Evolutionary conservation across 2,797 vertebrate genomes (phyloP).

Genomic region (Sebastes wilsoni): DNA sequence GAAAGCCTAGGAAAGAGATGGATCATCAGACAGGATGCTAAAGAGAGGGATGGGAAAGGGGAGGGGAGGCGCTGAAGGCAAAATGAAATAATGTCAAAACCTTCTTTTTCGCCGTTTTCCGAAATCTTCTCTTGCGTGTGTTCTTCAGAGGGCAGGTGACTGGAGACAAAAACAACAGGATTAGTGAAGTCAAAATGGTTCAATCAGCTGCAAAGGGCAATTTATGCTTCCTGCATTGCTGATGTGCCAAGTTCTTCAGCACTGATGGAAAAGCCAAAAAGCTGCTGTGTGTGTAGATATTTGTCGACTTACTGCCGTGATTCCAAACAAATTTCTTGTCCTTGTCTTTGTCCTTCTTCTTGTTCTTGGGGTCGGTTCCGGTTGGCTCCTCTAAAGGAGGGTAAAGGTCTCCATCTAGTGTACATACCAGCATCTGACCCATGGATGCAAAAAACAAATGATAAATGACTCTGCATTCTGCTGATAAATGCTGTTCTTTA

Average conservation of each 20-base stretch:
- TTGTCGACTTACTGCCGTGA: slow-evolving; percentile 89
- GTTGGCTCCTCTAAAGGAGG: slow-evolving; percentile 95
- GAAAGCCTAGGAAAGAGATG: slow-evolving; percentile 42
- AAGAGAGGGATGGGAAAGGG: slow-evolving; percentile 31
- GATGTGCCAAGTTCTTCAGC: slow-evolving; percentile 12
- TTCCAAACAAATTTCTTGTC: slow-evolving; percentile 99
- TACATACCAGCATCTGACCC: slow-evolving; percentile 95
- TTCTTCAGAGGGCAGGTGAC: slow-evolving; percentile 95
- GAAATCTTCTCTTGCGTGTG: slow-evolving; percentile 92
- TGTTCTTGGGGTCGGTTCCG: slow-evolving; percentile 91
- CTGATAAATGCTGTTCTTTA: background rate
- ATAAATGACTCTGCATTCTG: background rate
- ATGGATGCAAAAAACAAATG: background rate
- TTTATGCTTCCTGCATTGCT: background rate
- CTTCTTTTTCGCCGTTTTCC: slow-evolving; percentile 95
- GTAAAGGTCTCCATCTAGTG: slow-evolving; percentile 96
- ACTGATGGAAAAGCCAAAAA: background rate
- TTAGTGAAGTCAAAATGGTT: slow-evolving; percentile 41
- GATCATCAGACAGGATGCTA: slow-evolving; percentile 57
- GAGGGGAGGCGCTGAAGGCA: background rate
- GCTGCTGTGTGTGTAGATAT: background rate
- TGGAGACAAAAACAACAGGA: slow-evolving; percentile 74
- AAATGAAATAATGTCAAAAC: slow-evolving; percentile 70
- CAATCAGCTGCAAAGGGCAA: slow-evolving; percentile 10
- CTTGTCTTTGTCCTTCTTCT: slow-evolving; percentile 98